Conservation (phyloP, 2,113 vertebrate species). For the Columba janthina region DNA sequence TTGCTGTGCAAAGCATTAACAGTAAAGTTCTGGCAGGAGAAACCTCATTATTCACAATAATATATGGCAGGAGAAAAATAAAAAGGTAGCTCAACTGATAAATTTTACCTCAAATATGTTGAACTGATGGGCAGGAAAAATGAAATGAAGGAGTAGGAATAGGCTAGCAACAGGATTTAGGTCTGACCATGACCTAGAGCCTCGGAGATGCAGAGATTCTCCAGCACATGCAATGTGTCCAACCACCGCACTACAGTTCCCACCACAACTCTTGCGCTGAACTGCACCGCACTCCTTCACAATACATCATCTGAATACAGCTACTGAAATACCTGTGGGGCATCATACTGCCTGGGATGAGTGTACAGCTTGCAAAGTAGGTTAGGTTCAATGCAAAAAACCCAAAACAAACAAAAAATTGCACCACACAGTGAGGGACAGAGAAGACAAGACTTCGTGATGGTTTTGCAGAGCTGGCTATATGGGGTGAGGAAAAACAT, state of each 20-base stretch:
- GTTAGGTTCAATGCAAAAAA: background rate
- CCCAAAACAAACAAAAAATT: background rate
- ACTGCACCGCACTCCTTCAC: background rate
- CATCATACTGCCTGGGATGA: background rate
- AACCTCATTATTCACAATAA: background rate
- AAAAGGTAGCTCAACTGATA: background rate
- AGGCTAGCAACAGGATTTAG: background rate
- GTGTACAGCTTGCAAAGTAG: background rate
- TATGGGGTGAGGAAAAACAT: background rate
- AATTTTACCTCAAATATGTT: background rate
- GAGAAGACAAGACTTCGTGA: background rate
- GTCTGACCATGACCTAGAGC: background rate
- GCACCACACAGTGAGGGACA: background rate
- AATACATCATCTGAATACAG: background rate
- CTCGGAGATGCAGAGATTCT: background rate
- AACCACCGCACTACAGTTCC: background rate
- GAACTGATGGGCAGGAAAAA: background rate
- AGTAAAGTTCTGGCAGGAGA: background rate
- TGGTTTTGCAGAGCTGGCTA: background rate
- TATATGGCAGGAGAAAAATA: background rate
- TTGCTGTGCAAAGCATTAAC: background rate
- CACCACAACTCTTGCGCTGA: background rate
- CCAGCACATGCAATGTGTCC: rapidly evolving
- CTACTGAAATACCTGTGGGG: background rate
- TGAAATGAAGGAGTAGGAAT: background rate